Base-by-base conservation (phyloP, 2,888 invertebrate genomes). In the Zeuzera pyrina region DNA sequence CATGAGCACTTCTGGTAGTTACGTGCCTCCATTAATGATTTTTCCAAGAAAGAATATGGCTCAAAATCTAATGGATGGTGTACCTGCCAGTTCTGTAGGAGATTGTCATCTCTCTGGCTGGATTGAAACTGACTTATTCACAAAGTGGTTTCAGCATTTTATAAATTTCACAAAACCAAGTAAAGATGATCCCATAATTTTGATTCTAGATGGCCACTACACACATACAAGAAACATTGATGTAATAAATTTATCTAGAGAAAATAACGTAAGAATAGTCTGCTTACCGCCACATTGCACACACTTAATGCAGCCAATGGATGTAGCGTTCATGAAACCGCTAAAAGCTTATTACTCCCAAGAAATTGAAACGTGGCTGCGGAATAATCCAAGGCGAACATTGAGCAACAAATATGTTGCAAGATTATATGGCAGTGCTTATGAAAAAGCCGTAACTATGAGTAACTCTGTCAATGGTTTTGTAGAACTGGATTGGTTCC, bases 201-300 rank as follows among this genome's bases (percentile, higher is more conserved):
- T 53, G 15, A 24, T 57, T 7, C 31, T 57, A 4, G 53, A 61
- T 42, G 50, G 52, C 2, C 51, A 57, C 30, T 33, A 38, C n/a
- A 41, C 45, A 8, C 51, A 52, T 26, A 48, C 48, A 5, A 54
- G n/a, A 28, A 28, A 11, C 10, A 7, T 24, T 5, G 25, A 24
- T 7, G n/a, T 24, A 5, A 34, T 43, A 6, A 41, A 47, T 21
- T 25, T 38, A 6, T 42, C 45, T 12, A 14, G 36, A n/a, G 24
- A 36, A 12, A 22, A 33, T 12, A 19, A 27, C 13, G 21, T 33
- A 27, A 23, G n/a, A 24, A 31, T 10, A 23, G 15, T 33, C 10
- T 29, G 14, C 25, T 29, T 29, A 29, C 10, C 25, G 4, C 25
- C 12, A 7, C 12, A 12, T 10, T 10, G n/a, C 10, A 25, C 25